Conservation (phyloP, 2,888 invertebrate species). For the Nomada hirtipes region DNA sequence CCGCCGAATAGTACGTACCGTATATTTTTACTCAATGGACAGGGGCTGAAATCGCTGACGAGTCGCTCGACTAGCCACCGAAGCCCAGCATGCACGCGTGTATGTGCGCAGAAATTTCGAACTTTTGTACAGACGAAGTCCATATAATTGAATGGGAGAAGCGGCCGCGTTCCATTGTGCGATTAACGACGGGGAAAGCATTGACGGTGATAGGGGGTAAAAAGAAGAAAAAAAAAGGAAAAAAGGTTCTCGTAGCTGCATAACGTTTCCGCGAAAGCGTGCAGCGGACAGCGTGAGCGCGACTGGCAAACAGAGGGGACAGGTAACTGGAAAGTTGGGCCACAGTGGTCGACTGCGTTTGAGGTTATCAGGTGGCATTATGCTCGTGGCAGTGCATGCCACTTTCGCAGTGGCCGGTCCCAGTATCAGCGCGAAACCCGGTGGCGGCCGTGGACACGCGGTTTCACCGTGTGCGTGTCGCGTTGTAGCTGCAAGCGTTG, state of each 20-base stretch:
- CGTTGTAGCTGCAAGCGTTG: slow-evolving; percentile 33
- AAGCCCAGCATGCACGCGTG: not conserved
- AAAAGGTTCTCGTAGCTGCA: not conserved
- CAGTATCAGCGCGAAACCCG: slow-evolving; percentile 47
- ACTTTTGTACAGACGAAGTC: no score
- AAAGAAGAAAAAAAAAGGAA: not conserved
- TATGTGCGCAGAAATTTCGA: no score
- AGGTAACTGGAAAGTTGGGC: slow-evolving; percentile 51
- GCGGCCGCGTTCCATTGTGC: no score
- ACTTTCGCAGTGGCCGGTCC: slow-evolving; percentile 50
- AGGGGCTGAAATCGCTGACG: not conserved
- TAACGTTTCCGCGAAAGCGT: no score
- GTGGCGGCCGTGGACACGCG: slow-evolving; percentile 21
- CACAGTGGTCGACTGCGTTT: slow-evolving; percentile 55
- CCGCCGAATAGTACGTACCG: not conserved
- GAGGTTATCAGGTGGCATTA: slow-evolving; percentile 68
- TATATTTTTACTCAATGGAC: not conserved
- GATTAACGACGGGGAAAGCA: no score
- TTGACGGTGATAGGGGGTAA: no score
- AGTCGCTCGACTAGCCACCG: not conserved
- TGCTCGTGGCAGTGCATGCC: slow-evolving; percentile 56
- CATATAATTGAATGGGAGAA: no score
- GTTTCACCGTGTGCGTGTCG: slow-evolving; percentile 30
- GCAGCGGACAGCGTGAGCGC: not conserved
- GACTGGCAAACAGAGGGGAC: slow-evolving; percentile 43